Evolutionary conservation across 1,140 invertebrate species (phyloP).

Genomic region (Drosophila sturtevanti): DNA sequence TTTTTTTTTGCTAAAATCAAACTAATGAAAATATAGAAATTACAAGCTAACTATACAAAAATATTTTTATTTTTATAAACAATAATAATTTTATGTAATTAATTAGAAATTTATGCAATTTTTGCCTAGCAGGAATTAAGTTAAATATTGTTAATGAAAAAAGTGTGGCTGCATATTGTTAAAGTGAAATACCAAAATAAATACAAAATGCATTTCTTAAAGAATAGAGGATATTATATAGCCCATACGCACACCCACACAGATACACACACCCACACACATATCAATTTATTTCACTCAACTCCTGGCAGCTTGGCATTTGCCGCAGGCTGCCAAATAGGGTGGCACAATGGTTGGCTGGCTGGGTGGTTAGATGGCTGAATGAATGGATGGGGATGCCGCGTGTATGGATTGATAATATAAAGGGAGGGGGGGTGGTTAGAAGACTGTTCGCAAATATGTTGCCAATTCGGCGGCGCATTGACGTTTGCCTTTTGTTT

Average conservation of each 20-base stretch:
- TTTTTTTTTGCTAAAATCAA: too few relatives aligned
- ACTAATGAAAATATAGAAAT: too few relatives aligned
- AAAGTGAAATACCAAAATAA: not conserved
- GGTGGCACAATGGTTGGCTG: not conserved
- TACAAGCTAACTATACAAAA: too few relatives aligned
- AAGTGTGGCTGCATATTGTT: not conserved
- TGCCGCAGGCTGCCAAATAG: not conserved
- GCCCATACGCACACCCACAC: not conserved
- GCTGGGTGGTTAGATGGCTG: not conserved
- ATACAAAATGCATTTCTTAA: not conserved
- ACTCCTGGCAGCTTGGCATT: not conserved
- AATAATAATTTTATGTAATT: too few relatives aligned
- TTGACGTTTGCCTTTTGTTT: slow-evolving; percentile 78
- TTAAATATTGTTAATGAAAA: not conserved
- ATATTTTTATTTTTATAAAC: too few relatives aligned
- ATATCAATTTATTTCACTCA: slow-evolving; percentile 2
- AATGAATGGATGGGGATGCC: not conserved
- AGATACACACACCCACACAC: not conserved
- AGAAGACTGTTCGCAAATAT: slow-evolving; percentile 73
- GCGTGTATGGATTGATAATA: not conserved
- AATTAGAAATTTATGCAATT: too few relatives aligned
- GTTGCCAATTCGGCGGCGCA: slow-evolving; percentile 78
- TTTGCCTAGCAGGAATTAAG: too few relatives aligned
- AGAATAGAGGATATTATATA: not conserved
- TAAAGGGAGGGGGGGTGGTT: not conserved